Evolutionary conservation across 2,888 invertebrate species (phyloP).

Genomic region (Caenorhabditis uteleia): DNA sequence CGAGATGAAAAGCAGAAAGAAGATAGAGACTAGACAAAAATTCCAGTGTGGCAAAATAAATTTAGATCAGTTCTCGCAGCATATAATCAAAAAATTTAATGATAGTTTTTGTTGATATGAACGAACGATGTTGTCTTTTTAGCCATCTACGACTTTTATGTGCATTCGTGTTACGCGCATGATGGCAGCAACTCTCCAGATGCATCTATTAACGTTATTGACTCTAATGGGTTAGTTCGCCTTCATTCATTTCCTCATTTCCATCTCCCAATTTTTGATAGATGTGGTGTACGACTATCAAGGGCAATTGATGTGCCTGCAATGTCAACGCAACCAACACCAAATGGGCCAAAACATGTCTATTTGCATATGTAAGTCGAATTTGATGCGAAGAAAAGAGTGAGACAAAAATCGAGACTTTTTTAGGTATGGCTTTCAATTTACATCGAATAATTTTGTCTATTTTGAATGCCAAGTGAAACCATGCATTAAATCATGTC

Average conservation of each 20-base stretch:
- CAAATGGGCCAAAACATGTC: slow-evolving; percentile 65
- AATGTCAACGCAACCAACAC: slow-evolving; percentile 48
- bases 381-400: slow-evolving; percentile 1
- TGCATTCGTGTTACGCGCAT: slow-evolving; percentile 68
- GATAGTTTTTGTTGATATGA: too few relatives aligned
- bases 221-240: slow-evolving; percentile 59
- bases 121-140: too few relatives aligned
- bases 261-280: slow-evolving; percentile 9
- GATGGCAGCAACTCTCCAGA: slow-evolving; percentile 65
- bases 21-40: too few relatives aligned
- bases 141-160: slow-evolving; percentile 69
- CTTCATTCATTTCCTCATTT: not conserved
- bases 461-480: slow-evolving; percentile 66
- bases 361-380: slow-evolving; percentile 63
- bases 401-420: slow-evolving; percentile 1
- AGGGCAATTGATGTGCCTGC: slow-evolving; percentile 67
- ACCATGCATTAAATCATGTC: slow-evolving; percentile 61
- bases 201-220: slow-evolving; percentile 63
- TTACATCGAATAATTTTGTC: slow-evolving; percentile 64
- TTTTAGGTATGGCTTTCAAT: slow-evolving; percentile 58
- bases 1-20: too few relatives aligned
- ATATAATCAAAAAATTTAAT: too few relatives aligned
- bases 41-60: not conserved
- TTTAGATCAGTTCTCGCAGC: too few relatives aligned
- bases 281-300: slow-evolving; percentile 64